Evolutionary conservation across 2,797 vertebrate species (phyloP).

Genomic region (Gobionotothen gibberifrons): DNA sequence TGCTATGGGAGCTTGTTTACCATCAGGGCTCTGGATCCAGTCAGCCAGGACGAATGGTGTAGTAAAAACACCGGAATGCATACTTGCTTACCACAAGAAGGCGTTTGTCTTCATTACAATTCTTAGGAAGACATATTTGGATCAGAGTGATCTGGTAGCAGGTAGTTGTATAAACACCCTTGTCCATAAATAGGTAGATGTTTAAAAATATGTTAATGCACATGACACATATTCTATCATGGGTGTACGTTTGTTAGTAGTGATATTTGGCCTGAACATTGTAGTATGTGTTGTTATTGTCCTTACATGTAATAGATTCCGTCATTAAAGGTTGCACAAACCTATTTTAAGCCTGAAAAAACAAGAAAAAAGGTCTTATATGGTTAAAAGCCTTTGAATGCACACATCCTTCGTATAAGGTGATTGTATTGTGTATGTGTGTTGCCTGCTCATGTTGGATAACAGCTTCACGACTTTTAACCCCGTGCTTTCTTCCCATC

Average conservation of each 20-base stretch:
- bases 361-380: no score
- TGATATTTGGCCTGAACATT: background rate
- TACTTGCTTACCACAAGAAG: slow-evolving; percentile 1
- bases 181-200: no score
- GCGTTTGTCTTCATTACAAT: background rate
- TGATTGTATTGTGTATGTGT: background rate
- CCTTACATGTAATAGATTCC: background rate
- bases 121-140: background rate
- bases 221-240: no score
- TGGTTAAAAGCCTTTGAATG: no score
- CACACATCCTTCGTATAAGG: no score
- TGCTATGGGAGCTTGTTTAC: slow-evolving; percentile 43
- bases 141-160: background rate
- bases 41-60: slow-evolving; percentile 1
- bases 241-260: no score
- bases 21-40: background rate
- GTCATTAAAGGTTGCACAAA: background rate
- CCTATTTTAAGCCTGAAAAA: no score
- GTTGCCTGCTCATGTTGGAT: background rate
- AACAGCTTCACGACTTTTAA: slow-evolving; percentile 8
- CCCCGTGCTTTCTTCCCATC: slow-evolving; percentile 28
- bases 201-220: no score
- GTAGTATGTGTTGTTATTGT: no score
- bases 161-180: background rate
- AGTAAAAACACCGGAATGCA: background rate